phyloP scores from a whole-genome alignment of 2,888 invertebrate genomes.

The Ceraclea dissimilis region DNA sequence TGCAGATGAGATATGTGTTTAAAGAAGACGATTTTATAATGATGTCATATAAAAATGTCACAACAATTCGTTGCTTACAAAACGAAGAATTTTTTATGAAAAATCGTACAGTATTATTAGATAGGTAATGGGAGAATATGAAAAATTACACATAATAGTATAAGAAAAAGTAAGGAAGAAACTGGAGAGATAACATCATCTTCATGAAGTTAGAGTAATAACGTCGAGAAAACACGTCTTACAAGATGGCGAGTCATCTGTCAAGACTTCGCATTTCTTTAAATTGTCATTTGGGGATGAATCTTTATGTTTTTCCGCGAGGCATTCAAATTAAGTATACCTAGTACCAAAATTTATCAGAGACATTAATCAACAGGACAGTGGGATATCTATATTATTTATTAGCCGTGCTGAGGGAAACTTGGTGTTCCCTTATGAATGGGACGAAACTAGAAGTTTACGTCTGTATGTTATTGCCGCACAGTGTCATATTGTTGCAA shows the following conservation, averaged over 20 bases:
- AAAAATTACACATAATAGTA: background rate
- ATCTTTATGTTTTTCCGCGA: slow-evolving; percentile 18
- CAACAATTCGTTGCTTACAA: too few relatives aligned
- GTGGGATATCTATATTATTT: slow-evolving; percentile 24
- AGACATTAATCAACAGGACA: slow-evolving; percentile 24
- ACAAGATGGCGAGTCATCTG: slow-evolving; percentile 1
- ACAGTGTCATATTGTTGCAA: too few relatives aligned
- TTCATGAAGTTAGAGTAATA: background rate
- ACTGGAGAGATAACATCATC: background rate
- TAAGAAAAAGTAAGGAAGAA: background rate
- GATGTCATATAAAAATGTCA: too few relatives aligned
- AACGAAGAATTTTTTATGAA: too few relatives aligned
- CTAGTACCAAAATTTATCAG: slow-evolving; percentile 21
- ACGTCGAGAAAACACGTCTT: background rate
- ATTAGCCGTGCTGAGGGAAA: slow-evolving; percentile 11
- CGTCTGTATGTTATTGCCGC: too few relatives aligned
- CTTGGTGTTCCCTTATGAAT: background rate
- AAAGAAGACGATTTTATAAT: too few relatives aligned
- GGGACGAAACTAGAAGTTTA: background rate
- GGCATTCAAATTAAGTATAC: slow-evolving; percentile 23
- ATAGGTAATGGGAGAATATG: background rate
- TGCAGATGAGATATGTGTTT: too few relatives aligned
- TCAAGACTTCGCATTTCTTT: slow-evolving; percentile 10
- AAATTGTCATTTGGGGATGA: slow-evolving; percentile 15
- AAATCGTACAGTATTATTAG: too few relatives aligned